Evolutionary conservation across 2,888 invertebrate species (phyloP).

Genomic region (Catonia carolina): DNA sequence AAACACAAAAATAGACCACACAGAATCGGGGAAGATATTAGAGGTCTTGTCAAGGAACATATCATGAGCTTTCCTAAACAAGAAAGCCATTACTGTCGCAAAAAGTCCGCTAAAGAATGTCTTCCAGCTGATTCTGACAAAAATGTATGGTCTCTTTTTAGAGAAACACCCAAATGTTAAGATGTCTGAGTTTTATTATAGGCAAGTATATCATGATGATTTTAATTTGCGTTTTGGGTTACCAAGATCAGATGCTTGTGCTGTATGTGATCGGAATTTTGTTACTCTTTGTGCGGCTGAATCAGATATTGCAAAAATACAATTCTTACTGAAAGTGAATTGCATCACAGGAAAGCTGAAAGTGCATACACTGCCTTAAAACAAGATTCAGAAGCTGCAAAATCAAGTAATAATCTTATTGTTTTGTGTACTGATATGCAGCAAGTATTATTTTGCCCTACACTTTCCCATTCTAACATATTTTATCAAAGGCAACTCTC

Average conservation of each 20-base stretch:
- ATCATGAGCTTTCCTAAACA: slow-evolving; percentile 9
- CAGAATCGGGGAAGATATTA: too few species aligned
- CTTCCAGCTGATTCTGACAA: slow-evolving; percentile 1
- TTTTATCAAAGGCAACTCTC: slow-evolving; percentile 11
- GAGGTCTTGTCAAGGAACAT: slow-evolving; percentile 19
- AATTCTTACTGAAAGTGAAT: slow-evolving; percentile 3
- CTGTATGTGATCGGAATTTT: slow-evolving; percentile 4
- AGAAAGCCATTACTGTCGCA: slow-evolving; percentile 8
- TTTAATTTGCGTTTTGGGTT: slow-evolving; percentile 9
- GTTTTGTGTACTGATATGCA: slow-evolving; percentile 11
- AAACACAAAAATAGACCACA: too few species aligned
- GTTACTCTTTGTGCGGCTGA: neutral
- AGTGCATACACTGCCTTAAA: neutral
- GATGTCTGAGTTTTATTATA: slow-evolving; percentile 1
- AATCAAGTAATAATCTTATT: neutral
- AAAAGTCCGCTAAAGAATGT: neutral
- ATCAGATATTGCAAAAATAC: neutral
- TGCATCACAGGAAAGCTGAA: slow-evolving; percentile 9
- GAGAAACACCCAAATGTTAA: slow-evolving; percentile 2
- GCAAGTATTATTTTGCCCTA: slow-evolving; percentile 14
- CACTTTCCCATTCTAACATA: neutral
- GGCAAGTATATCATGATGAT: slow-evolving; percentile 3
- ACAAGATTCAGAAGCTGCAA: slow-evolving; percentile 3
- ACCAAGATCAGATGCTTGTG: slow-evolving; percentile 21
- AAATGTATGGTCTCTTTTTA: neutral